Base-by-base conservation (phyloP, 2,888 invertebrate species). In the Argyresthia albistria region DNA sequence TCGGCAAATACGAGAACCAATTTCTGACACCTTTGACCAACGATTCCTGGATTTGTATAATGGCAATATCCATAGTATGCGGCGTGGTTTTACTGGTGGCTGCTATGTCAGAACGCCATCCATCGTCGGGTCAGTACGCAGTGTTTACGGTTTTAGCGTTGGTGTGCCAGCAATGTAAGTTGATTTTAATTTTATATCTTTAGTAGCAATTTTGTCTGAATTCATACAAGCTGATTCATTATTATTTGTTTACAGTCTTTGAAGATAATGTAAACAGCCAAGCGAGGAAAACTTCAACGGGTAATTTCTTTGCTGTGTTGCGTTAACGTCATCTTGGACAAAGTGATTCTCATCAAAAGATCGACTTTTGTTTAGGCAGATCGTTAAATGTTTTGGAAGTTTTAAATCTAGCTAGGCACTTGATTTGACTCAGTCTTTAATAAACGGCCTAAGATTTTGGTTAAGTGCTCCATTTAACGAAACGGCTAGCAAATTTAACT, bases 21-120 rank as follows among this genome's bases (percentile, higher is more conserved):
- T 88, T 89, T 53, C 60, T 89, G 0, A 76, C 77, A 53, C 89
- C 89, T 0, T 66, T 89, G 4, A 74, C 80, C 10, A 35, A 59
- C 0, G 68, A 63, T 0, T 69, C 76, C 0, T 89, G 89, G 89
- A 65, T 68, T 52, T 66, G 70, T 37, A 70, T 77, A 11, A 35
- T 78, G 0, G 73, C 65, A 6, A 59, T 78, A 1, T 62, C 64
- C 0, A 8, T 59, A 0, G 37, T 84, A 4, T 82, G 88, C 54
- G 69, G 67, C 1, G 1, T 70, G 0, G 63, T 77, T 0, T 59
- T 89, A 8, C 59, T 82, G 46, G 45, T 77, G 3, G 60, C 80
- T 7, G 75, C 79, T 11, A 63, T 61, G 25, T 52, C 73, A 0
- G 87, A 88, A 58, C 61, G 59, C 0, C 69, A 74, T 52, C 70